These are phyloP conservation scores for Procavia capensis DNA, from an alignment of 2,113 vertebrate genomes.

Conservation along the genomic window DNA sequence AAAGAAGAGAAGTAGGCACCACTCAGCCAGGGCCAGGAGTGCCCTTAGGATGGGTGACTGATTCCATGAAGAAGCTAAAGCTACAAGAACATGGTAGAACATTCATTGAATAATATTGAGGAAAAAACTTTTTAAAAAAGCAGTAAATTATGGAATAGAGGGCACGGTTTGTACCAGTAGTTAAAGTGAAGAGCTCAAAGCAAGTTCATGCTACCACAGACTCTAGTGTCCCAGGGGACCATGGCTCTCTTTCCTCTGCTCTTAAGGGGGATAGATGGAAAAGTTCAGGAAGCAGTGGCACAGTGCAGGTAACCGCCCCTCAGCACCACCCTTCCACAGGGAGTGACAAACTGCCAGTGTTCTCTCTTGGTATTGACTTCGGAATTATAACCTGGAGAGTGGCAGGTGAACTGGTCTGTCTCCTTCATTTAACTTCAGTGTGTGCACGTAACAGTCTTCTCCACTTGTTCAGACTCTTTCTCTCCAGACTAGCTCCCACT, in stretches of 20 bases:
- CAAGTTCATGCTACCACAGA: not conserved
- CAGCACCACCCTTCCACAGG: not conserved
- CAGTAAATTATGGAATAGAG: not conserved
- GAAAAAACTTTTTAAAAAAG: not conserved
- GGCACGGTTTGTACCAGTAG: not conserved
- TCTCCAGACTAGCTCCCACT: not conserved
- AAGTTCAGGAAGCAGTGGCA: not conserved
- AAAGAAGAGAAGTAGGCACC: not conserved
- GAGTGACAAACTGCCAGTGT: not conserved
- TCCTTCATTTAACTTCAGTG: too few relatives aligned
- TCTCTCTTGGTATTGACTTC: not conserved
- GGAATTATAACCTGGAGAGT: not conserved
- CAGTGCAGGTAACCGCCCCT: not conserved
- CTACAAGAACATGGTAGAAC: not conserved
- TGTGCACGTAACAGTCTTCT: not conserved
- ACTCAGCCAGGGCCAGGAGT: not conserved
- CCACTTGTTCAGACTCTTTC: not conserved
- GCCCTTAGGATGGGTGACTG: not conserved
- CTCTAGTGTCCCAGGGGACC: not conserved
- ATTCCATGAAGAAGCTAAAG: not conserved
- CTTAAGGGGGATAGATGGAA: not conserved
- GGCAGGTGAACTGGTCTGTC: not conserved
- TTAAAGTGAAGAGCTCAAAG: not conserved
- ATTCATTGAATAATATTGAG: not conserved
- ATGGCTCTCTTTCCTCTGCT: not conserved